Percentiles rank a stretch among this genome's conserved stretches.
These are phyloP conservation scores for Drosophila burlai DNA, from an alignment of 1,140 invertebrate species.

Conservation along the genomic window DNA sequence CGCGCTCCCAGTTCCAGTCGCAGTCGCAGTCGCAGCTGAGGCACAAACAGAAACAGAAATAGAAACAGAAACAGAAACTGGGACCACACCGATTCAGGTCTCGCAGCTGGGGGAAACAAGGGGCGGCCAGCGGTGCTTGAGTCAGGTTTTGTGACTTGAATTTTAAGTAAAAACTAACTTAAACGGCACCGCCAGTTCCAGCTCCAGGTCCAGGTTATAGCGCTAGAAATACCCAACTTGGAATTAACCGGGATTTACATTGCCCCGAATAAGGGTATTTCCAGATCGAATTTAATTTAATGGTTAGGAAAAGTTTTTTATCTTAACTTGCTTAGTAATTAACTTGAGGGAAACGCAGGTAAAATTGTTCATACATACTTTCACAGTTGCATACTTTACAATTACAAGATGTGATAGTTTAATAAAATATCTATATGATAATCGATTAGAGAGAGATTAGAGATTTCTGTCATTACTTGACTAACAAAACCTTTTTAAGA, in stretches of 20 bases:
- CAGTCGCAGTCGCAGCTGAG: slow-evolving; percentile 47
- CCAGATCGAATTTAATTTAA: slow-evolving; percentile 6
- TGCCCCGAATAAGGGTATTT: slow-evolving; percentile 16
- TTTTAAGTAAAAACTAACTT: slow-evolving; percentile 54
- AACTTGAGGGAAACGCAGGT: background rate
- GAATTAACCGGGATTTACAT: slow-evolving; percentile 25
- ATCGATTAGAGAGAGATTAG: no score
- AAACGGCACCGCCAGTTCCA: slow-evolving; percentile 20
- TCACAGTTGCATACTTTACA: no score
- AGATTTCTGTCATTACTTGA: no score
- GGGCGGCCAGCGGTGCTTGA: slow-evolving; percentile 23
- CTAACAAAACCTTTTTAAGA: background rate
- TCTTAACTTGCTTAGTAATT: background rate
- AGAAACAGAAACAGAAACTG: slow-evolving; percentile 31
- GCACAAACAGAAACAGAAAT: slow-evolving; percentile 40
- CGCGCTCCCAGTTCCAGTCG: slow-evolving; percentile 23
- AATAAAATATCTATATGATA: no score
- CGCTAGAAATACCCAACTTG: slow-evolving; percentile 32
- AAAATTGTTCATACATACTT: no score
- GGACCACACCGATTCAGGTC: slow-evolving; percentile 56
- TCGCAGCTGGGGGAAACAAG: slow-evolving; percentile 8
- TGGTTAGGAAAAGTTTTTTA: background rate
- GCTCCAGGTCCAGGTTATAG: slow-evolving; percentile 24
- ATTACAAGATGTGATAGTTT: no score
- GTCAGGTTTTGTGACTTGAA: slow-evolving; percentile 52